phyloP scores from a whole-genome alignment of 92 coral and sea anemone species.

The Porites cylindrica region DNA sequence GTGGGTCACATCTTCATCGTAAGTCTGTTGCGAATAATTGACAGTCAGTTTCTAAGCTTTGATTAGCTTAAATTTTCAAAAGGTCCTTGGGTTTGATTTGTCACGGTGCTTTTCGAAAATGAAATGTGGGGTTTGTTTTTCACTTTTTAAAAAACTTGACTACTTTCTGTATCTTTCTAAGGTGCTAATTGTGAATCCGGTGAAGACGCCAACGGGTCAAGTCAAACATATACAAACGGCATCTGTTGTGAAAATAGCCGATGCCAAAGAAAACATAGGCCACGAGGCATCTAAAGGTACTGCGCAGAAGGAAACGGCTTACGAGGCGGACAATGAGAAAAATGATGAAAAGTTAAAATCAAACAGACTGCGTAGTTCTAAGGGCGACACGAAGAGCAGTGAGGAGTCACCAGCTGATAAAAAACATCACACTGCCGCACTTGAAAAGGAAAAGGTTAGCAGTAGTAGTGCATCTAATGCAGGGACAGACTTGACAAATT shows the following conservation, averaged over 20 bases:
- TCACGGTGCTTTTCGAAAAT: not conserved
- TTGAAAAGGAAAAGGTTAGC: not conserved
- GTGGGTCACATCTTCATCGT: too few relatives aligned
- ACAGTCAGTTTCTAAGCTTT: too few relatives aligned
- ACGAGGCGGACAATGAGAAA: not conserved
- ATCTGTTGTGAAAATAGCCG: not conserved
- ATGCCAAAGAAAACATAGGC: not conserved
- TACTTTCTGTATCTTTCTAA: not conserved
- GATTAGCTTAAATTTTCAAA: too few relatives aligned
- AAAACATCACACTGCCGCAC: conserved; percentile 6
- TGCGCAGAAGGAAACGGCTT: not conserved
- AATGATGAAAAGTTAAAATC: not conserved
- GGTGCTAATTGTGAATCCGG: conserved; percentile 69
- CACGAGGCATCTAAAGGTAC: not conserved
- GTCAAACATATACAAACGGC: not conserved
- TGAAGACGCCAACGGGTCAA: conserved; percentile 3
- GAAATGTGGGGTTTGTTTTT: not conserved
- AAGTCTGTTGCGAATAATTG: too few relatives aligned
- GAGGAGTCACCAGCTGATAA: not conserved
- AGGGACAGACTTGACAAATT: conserved; percentile 14
- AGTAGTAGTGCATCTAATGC: not conserved
- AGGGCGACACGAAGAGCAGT: not conserved
- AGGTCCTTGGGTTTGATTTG: not conserved
- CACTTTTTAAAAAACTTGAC: not conserved
- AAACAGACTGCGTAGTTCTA: conserved; percentile 28